phyloP scores from a whole-genome alignment of 64 coral and sea anemone genomes.

The Actinia equina region DNA sequence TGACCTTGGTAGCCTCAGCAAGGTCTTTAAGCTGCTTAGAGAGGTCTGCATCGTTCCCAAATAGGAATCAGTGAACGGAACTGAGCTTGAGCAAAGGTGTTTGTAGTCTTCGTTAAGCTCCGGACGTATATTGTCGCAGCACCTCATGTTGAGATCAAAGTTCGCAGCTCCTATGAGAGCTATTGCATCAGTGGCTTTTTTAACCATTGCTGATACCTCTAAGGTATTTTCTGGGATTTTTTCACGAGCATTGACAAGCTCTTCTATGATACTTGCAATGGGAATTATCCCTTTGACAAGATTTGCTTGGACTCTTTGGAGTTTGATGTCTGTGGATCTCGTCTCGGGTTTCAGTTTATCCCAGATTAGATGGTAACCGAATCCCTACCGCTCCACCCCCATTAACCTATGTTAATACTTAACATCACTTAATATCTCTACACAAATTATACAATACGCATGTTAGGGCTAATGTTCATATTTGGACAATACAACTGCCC shows the following conservation, averaged over 20 bases:
- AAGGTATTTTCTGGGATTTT: conserved; percentile 26
- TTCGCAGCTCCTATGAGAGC: conserved; percentile 29
- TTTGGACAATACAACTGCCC: conserved; percentile 9
- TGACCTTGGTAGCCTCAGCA: conserved; percentile 40
- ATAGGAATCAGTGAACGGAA: too few relatives aligned
- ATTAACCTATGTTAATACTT: too few relatives aligned
- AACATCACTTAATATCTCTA: too few relatives aligned
- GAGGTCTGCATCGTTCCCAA: too few relatives aligned
- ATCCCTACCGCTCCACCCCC: too few relatives aligned
- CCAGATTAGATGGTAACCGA: conserved; percentile 1
- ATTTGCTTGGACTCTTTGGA: conserved; percentile 31
- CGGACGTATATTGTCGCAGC: conserved; percentile 5
- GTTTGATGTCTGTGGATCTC: conserved; percentile 34
- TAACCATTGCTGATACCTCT: not conserved
- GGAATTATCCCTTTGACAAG: conserved; percentile 33
- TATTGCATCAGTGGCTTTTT: conserved; percentile 32
- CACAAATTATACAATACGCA: not conserved
- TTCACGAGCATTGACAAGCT: conserved; percentile 1
- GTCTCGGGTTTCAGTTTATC: conserved; percentile 35
- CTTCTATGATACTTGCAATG: conserved; percentile 18
- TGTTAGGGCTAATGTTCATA: not conserved
- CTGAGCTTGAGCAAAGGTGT: too few relatives aligned
- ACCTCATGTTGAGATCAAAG: conserved; percentile 36
- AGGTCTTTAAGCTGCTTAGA: conserved; percentile 18
- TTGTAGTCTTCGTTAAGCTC: too few relatives aligned